phyloP scores from a whole-genome alignment of 2,888 invertebrate species.

The Chrysolina haemoptera region DNA sequence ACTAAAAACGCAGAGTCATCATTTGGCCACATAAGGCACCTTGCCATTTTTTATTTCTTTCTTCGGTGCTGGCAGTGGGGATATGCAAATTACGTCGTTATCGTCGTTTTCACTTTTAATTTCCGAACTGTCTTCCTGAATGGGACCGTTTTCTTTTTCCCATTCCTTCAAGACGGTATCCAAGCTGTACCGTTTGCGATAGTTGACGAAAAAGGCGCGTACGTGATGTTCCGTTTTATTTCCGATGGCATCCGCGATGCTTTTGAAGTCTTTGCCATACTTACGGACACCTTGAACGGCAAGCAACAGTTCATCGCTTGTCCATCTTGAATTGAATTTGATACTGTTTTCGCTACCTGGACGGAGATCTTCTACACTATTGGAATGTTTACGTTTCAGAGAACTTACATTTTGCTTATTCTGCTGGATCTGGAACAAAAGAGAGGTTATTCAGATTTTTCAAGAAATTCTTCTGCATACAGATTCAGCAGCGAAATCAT shows the following conservation, averaged over 20 bases:
- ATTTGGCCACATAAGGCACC: conserved; percentile 60
- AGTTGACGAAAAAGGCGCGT: conserved; percentile 92
- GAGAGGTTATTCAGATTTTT: not conserved
- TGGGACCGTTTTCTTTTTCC: conserved; percentile 82
- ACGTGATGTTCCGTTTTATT: conserved; percentile 96
- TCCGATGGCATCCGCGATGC: conserved; percentile 94
- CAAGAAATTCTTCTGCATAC: not conserved
- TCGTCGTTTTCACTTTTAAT: conserved; percentile 60
- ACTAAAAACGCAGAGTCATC: conserved; percentile 54
- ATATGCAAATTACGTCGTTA: conserved; percentile 68
- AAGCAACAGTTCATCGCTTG: conserved; percentile 90
- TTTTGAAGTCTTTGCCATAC: conserved; percentile 91
- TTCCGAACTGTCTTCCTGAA: conserved; percentile 59
- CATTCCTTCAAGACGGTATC: conserved; percentile 77
- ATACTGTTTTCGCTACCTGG: conserved; percentile 63
- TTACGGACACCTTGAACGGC: conserved; percentile 90
- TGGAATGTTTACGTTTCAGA: conserved; percentile 82
- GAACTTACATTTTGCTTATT: conserved; percentile 94
- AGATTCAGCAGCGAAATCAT: not conserved
- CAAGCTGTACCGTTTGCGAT: conserved; percentile 76
- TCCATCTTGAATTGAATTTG: conserved; percentile 89
- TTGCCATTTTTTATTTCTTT: conserved; percentile 64
- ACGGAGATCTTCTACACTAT: conserved; percentile 68
- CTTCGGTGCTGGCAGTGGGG: conserved; percentile 69
- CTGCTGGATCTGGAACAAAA: conserved; percentile 85